Evolutionary conservation across 2,113 vertebrate genomes (phyloP).

Genomic region (Melospiza georgiana): DNA sequence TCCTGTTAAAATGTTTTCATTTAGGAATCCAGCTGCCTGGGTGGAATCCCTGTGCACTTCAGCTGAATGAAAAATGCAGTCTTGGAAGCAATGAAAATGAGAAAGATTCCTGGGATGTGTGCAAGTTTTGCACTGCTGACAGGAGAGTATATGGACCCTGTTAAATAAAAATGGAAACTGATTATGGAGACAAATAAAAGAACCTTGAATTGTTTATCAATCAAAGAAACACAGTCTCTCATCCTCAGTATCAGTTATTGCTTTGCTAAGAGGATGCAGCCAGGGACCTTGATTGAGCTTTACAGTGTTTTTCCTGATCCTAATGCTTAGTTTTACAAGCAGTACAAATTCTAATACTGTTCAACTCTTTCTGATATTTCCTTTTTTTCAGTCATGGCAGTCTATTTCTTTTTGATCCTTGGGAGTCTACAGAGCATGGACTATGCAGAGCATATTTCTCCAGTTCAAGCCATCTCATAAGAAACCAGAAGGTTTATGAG

Average conservation of each 20-base stretch:
- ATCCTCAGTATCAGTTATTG: background rate
- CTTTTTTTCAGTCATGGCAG: slow-evolving; percentile 41
- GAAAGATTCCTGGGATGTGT: background rate
- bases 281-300: background rate
- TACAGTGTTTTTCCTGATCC: background rate
- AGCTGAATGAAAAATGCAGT: background rate
- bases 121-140: background rate
- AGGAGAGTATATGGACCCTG: background rate
- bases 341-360: background rate
- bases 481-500: slow-evolving; percentile 22
- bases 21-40: background rate
- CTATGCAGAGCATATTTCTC: slow-evolving; percentile 43
- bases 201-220: background rate
- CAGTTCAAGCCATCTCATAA: slow-evolving; percentile 44
- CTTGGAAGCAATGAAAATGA: background rate
- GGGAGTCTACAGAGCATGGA: slow-evolving; percentile 41
- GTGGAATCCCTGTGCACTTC: background rate
- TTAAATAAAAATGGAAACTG: background rate
- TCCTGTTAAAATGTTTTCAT: background rate
- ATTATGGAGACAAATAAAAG: background rate
- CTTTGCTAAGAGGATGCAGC: background rate
- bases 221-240: background rate
- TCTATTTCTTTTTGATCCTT: slow-evolving; percentile 51
- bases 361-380: slow-evolving; percentile 5
- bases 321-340: slow-evolving; percentile 22